Percentiles rank a stretch among this genome's conserved stretches.
Conservation (phyloP, 2,888 invertebrate genomes). For the Stramonita haemastoma region DNA sequence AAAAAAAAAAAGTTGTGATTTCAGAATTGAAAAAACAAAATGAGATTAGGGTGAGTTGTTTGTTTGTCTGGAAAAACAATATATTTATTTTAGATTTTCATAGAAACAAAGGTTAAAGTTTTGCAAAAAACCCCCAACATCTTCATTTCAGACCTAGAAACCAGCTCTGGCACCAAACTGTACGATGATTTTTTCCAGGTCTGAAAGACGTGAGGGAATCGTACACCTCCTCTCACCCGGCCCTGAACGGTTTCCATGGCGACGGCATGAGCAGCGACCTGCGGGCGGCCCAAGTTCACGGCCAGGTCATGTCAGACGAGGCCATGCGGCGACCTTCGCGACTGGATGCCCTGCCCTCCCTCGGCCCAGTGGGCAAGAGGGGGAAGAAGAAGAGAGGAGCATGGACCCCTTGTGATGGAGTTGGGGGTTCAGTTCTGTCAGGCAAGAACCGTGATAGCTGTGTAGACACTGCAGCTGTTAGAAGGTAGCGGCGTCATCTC, state of each 20-base stretch:
- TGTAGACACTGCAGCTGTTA: not conserved
- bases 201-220: constrained; percentile 63
- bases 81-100: not conserved
- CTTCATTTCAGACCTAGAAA: too few species aligned
- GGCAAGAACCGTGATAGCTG: not conserved
- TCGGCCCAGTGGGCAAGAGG: constrained; percentile 55
- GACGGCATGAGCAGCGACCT: constrained; percentile 66
- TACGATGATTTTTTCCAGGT: constrained; percentile 50
- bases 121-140: too few species aligned
- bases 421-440: not conserved
- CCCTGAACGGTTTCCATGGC: constrained; percentile 51
- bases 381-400: constrained; percentile 61
- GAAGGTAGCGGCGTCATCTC: not conserved
- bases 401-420: constrained; percentile 46
- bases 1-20: not conserved
- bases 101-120: too few species aligned
- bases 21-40: not conserved
- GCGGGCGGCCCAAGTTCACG: constrained; percentile 73
- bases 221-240: constrained; percentile 43
- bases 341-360: constrained; percentile 78
- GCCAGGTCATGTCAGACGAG: constrained; percentile 68
- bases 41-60: too few species aligned
- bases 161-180: not conserved
- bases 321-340: constrained; percentile 76
- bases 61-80: not conserved